Evolutionary conservation across 2,113 vertebrate species (phyloP).

Genomic region (Hydrochoerus hydrochaeris): DNA sequence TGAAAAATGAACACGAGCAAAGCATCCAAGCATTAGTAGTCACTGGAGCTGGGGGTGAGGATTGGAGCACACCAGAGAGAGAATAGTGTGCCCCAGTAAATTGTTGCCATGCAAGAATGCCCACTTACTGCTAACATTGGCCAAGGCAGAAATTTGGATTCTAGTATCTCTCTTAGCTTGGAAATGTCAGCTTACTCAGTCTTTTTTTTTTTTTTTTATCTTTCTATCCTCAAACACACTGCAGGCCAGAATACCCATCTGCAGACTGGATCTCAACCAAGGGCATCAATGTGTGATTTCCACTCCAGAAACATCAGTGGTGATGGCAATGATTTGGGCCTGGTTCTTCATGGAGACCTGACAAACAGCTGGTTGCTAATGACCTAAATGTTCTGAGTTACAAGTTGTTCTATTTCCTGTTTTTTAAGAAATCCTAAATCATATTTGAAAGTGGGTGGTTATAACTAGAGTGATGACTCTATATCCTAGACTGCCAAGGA

Average conservation of each 20-base stretch:
- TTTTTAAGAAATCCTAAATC: constrained; percentile 27
- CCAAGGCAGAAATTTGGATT: constrained; percentile 28
- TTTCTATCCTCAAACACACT: background rate
- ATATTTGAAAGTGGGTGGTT: constrained; percentile 14
- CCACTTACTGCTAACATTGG: background rate
- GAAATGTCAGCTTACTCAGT: background rate
- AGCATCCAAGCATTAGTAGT: background rate
- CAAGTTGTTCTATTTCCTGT: constrained; percentile 46
- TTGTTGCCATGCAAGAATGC: background rate
- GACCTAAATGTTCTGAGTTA: constrained; percentile 2
- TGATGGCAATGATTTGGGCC: background rate
- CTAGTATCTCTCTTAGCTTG: background rate
- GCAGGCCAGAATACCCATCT: background rate
- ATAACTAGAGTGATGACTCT: background rate
- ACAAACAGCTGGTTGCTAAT: background rate
- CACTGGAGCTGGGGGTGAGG: background rate
- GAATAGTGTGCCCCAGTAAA: background rate
- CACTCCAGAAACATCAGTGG: background rate
- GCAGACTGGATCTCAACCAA: background rate
- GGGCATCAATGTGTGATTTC: background rate
- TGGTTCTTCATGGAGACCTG: background rate
- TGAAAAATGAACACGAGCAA: background rate
- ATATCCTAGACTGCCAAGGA: background rate
- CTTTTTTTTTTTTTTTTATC: background rate
- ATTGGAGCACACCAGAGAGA: background rate